A percentile compares a stretch with the other conserved stretches of the same genome.
These are phyloP conservation scores for Hanleya hanleyi DNA, from an alignment of 2,888 invertebrate genomes.

Conservation along the genomic window DNA sequence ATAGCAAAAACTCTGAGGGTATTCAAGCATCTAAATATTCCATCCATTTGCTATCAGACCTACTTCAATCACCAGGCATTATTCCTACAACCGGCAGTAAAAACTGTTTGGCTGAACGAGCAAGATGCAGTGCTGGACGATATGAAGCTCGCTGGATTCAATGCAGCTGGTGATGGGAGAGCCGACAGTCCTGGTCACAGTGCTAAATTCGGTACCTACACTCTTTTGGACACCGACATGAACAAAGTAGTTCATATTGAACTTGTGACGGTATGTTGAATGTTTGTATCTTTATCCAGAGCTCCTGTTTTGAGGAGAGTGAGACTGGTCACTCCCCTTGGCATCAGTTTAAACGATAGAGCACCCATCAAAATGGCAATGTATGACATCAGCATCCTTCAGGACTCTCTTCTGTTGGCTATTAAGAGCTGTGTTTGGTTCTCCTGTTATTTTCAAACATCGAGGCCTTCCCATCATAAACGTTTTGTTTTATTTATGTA, in stretches of 20 bases:
- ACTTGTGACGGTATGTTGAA: not conserved
- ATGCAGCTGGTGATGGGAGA: conserved; percentile 1
- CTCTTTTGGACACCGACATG: not conserved
- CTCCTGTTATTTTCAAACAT: too few species aligned
- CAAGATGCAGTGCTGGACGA: not conserved
- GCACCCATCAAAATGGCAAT: too few species aligned
- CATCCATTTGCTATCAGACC: not conserved
- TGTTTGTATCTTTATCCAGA: not conserved
- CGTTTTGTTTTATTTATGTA: too few species aligned
- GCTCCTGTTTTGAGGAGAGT: too few species aligned
- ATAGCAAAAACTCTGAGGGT: not conserved
- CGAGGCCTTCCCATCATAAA: too few species aligned
- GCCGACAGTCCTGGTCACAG: conserved; percentile 10
- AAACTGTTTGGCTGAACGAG: not conserved
- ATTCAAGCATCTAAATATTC: not conserved
- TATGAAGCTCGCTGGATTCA: not conserved
- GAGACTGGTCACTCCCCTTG: too few species aligned
- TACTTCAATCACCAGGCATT: not conserved
- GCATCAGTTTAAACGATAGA: too few species aligned
- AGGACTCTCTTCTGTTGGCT: too few species aligned
- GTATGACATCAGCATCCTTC: too few species aligned
- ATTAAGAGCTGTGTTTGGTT: too few species aligned
- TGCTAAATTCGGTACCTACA: conserved; percentile 3
- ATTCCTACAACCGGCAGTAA: not conserved
- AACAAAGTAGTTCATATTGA: conserved; percentile 2